These are phyloP conservation scores for Romanomermis culicivorax DNA, from an alignment of 2,888 invertebrate species.

Conservation along the genomic window DNA sequence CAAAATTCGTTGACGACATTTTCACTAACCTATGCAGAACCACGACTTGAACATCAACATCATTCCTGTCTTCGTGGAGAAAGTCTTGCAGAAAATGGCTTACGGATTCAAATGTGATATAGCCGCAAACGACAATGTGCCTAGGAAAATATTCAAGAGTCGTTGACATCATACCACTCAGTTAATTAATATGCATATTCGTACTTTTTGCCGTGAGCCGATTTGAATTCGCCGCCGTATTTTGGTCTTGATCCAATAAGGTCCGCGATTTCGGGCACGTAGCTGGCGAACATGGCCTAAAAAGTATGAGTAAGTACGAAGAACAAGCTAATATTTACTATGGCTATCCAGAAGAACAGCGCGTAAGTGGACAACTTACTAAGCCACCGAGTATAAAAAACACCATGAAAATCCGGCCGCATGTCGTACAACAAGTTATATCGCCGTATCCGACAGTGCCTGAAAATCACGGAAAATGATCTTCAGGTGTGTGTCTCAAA, in stretches of 20 bases:
- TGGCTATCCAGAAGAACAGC: too few relatives aligned
- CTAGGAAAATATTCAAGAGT: slow-evolving; percentile 35
- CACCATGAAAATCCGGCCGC: slow-evolving; percentile 92
- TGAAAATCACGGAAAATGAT: too few relatives aligned
- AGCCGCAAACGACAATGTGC: slow-evolving; percentile 99
- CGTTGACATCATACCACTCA: neutral
- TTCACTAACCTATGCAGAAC: slow-evolving; percentile 80
- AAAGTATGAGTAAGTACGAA: slow-evolving; percentile 8
- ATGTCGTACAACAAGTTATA: slow-evolving; percentile 82
- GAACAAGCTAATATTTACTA: too few relatives aligned
- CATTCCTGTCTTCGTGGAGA: slow-evolving; percentile 98
- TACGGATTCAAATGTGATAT: slow-evolving; percentile 99
- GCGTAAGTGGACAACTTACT: slow-evolving; percentile 39
- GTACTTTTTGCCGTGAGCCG: slow-evolving; percentile 99
- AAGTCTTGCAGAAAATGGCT: slow-evolving; percentile 99
- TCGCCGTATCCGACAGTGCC: slow-evolving; percentile 90
- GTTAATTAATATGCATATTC: too few relatives aligned
- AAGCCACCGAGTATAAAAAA: slow-evolving; percentile 98
- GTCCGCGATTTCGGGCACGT: slow-evolving; percentile 99
- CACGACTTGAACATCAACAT: slow-evolving; percentile 89
- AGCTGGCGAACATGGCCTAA: slow-evolving; percentile 99
- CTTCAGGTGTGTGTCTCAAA: too few relatives aligned
- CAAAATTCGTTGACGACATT: neutral
- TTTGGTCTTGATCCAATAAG: slow-evolving; percentile 97
- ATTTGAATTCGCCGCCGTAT: slow-evolving; percentile 98